Conservation (phyloP, 2,113 vertebrate species). For the Tychaedon coryphoeus region DNA sequence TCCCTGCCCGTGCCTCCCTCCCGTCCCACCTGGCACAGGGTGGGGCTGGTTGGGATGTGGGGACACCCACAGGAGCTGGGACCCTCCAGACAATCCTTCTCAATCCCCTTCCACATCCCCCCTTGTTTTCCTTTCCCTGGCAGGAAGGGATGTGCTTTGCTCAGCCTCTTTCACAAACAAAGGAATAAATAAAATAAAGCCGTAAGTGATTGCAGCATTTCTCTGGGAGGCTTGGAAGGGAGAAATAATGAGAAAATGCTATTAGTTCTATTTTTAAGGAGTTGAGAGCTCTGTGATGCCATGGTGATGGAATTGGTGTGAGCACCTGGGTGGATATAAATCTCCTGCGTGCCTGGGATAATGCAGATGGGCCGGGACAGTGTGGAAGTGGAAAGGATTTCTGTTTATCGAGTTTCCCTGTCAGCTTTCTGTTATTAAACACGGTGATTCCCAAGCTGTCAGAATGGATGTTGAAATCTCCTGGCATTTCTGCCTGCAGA, state of each 20-base stretch:
- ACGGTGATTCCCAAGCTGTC: conserved; percentile 18
- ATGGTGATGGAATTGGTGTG: conserved; percentile 1
- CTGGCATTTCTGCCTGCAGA: background rate
- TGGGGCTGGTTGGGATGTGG: accelerated
- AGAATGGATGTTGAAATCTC: conserved; percentile 6
- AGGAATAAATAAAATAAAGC: conserved; percentile 27
- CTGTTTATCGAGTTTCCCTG: background rate
- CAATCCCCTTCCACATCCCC: background rate
- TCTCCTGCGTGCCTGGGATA: background rate
- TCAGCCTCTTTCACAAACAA: background rate
- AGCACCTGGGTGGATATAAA: background rate
- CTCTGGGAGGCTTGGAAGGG: background rate
- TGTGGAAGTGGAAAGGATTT: background rate
- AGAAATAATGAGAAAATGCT: background rate
- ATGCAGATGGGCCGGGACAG: background rate
- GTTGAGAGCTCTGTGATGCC: background rate
- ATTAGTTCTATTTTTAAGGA: conserved; percentile 44
- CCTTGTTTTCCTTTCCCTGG: no score
- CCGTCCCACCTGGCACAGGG: background rate
- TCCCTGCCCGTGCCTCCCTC: background rate
- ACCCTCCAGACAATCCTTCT: accelerated
- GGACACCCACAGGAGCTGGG: background rate
- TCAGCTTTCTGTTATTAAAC: conserved; percentile 14
- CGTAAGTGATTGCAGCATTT: background rate
- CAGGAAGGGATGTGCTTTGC: background rate